These are phyloP conservation scores for Leistus spinibarbis DNA, from an alignment of 2,888 invertebrate species.

Conservation along the genomic window DNA sequence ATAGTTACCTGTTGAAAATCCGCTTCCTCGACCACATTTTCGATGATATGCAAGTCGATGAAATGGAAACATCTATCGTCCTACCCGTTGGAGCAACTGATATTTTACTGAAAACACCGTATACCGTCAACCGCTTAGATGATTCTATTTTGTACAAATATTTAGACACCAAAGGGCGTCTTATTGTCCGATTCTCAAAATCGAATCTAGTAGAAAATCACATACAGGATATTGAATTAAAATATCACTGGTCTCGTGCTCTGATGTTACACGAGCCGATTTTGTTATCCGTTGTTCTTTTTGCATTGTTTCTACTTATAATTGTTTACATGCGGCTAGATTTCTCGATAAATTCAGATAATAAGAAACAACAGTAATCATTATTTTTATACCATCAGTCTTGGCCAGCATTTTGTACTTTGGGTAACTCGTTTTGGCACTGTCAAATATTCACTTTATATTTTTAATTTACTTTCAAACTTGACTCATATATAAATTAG, in stretches of 20 bases:
- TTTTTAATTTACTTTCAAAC: background rate
- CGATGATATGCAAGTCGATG: slow-evolving; percentile 95
- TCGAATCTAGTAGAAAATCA: slow-evolving; percentile 93
- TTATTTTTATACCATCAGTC: background rate
- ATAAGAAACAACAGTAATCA: slow-evolving; percentile 24
- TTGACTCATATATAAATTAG: no score
- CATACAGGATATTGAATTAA: slow-evolving; percentile 91
- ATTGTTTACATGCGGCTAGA: slow-evolving; percentile 95
- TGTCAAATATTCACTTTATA: background rate
- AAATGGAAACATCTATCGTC: slow-evolving; percentile 85
- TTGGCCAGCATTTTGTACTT: background rate
- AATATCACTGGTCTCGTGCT: slow-evolving; percentile 84
- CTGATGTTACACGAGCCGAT: slow-evolving; percentile 93
- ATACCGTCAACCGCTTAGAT: slow-evolving; percentile 72
- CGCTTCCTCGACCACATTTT: slow-evolving; percentile 95
- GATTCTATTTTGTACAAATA: slow-evolving; percentile 89
- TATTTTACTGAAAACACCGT: slow-evolving; percentile 82
- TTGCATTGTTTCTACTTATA: slow-evolving; percentile 86
- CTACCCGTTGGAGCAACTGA: slow-evolving; percentile 92
- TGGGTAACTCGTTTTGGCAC: background rate
- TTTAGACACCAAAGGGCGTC: slow-evolving; percentile 91
- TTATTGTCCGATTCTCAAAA: slow-evolving; percentile 82
- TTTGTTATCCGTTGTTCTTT: slow-evolving; percentile 85
- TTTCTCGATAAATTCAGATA: slow-evolving; percentile 75
- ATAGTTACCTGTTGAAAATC: slow-evolving; percentile 82